Percentiles rank a stretch among this genome's conserved stretches.
Conservation (phyloP, 2,113 vertebrate genomes). For the Limnothrissa miodon region DNA sequence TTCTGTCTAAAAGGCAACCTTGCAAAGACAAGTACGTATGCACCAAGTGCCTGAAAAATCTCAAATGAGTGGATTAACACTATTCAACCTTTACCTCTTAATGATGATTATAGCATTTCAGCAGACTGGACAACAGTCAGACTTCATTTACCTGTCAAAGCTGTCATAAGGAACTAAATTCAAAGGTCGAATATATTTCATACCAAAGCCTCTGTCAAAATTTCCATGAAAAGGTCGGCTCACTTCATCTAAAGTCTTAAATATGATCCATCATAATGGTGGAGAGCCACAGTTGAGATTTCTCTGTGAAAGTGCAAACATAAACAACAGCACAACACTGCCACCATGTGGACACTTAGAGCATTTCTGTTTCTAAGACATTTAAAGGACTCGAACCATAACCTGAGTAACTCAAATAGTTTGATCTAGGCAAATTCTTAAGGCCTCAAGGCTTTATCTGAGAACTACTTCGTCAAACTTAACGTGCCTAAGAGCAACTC, state of each 20-base stretch:
- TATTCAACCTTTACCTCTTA: not conserved
- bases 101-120: not conserved
- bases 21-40: constrained; percentile 54
- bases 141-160: not conserved
- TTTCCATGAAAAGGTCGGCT: not conserved
- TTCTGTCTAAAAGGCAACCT: constrained; percentile 68
- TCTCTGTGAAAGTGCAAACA: not conserved
- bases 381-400: no score
- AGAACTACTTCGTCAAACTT: no score
- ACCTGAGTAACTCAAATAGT: no score
- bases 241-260: not conserved
- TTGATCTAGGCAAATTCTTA: no score
- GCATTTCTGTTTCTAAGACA: no score
- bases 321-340: not conserved
- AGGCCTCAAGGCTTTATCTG: no score
- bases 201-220: not conserved
- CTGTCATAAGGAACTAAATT: not conserved
- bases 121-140: not conserved
- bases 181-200: not conserved
- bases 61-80: not conserved
- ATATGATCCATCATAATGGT: not conserved
- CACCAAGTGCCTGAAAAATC: not conserved
- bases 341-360: constrained; percentile 2
- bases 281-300: not conserved
- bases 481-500: no score